A percentile compares a stretch with the other conserved stretches of the same genome.
Evolutionary conservation across 2,888 invertebrate species (phyloP).

Genomic region (Latrodectus elegans): DNA sequence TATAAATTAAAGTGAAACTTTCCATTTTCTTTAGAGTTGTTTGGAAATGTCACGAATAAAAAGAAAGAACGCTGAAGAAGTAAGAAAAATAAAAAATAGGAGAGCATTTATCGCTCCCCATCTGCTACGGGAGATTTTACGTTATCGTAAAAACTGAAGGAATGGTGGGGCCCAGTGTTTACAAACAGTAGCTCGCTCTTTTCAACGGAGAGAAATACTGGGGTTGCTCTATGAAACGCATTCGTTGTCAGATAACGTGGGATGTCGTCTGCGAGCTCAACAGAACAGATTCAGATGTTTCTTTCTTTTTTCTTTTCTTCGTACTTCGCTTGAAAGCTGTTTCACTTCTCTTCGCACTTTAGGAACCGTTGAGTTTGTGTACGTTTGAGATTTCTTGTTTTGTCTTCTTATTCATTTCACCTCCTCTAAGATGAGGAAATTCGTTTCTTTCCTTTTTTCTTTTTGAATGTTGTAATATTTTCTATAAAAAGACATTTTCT

Average conservation of each 20-base stretch:
- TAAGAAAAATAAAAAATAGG: constrained; percentile 15
- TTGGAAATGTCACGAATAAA: neutral
- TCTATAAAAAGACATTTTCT: too few species aligned
- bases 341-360: neutral
- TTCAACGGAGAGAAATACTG: constrained; percentile 6
- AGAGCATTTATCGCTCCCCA: constrained; percentile 35
- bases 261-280: neutral
- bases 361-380: neutral
- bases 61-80: constrained; percentile 1
- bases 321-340: neutral
- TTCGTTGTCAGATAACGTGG: neutral
- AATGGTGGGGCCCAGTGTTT: constrained; percentile 37
- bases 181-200: constrained; percentile 42
- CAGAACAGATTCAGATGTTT: neutral
- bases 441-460: neutral
- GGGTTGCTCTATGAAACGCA: neutral
- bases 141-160: constrained; percentile 52
- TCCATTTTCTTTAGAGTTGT: neutral
- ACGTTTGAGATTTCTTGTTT: neutral
- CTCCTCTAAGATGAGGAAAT: neutral
- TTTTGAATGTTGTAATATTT: too few species aligned
- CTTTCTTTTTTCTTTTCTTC: neutral
- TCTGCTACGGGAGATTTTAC: constrained; percentile 49
- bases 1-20: neutral
- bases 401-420: neutral